Evolutionary conservation across 2,113 vertebrate species (phyloP), one percentile per base, ranked within the genome.

Genomic region (Sialia sialis): DNA sequence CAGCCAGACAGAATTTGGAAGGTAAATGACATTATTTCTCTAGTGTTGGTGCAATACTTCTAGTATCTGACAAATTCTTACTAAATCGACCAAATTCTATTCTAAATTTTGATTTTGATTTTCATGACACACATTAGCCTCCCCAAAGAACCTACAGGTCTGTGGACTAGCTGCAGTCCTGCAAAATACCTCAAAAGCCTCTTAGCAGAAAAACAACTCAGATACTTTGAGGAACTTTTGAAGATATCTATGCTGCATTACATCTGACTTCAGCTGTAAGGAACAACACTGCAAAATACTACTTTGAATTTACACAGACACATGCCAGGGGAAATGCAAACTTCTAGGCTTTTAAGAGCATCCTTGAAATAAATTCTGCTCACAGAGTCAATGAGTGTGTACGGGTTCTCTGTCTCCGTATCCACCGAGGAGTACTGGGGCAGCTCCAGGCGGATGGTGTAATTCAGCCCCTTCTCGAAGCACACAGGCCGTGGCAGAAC

Each of bases 381-480:
- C 95, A 99, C 99, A 18, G 99, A 99, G 93, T 99, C 99, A 20
- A 99, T 99, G 29, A 99, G 98, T 0, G 98, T 99, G 96, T 99
- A 99, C 0, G 99, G 99, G 49, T 96, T 98, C 93, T 99, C 99
- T 62, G 98, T 96, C 3, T 98, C 98, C 0, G 97, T 98, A 43
- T 97, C 96, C 4, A 97, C 97, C 0, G 98, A 95, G 3, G 99
- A 99, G 95, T 99, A 99, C 55, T 98, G 98, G 7, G 98, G 89
- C 86, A 99, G 98, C 75, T 98, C 99, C 87, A 99, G 94, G 51
- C 98, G 98, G 89, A 99, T 96, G 0, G 99, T 99, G 97, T 99
- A 99, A 96, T 99, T 99, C 93, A 99, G 96, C 10, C 98, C 98
- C 11, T 98, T 98, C 90, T 99, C 99, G 0, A 99, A 99, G 96